Evolutionary conservation across 2,113 vertebrate genomes (phyloP), one percentile per base, ranked within the genome.

Genomic region (Mustela nigripes): DNA sequence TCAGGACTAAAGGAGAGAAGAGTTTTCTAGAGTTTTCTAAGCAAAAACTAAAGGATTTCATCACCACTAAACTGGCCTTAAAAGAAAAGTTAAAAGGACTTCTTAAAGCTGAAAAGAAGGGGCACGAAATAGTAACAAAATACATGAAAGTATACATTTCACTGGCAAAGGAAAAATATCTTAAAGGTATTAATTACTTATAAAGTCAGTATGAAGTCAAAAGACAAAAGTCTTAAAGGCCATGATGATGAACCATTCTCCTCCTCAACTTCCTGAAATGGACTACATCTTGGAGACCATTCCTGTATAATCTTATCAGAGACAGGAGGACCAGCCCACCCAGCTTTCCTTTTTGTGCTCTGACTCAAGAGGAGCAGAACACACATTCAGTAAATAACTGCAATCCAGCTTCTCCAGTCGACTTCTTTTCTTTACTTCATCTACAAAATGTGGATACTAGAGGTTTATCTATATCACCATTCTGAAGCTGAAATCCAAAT

Each of bases 401-500:
- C 56, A 39, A 65, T 42, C 12, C 15, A 58, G 60, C 39, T 95
- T 81, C 82, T 88, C 78, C 8, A 42, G 36, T 7, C 53, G 60
- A 83, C 3, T 11, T 82, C 39, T 87, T 33, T 85, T 85, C 48
- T 65, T 69, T 88, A 71, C 24, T 63, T 96, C 50, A 97, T 39
- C 63, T 78, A 65, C 28, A 91, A 76, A 94, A 80, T 80, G 11
- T 85, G 50, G 36, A 65, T 45, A 85, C 16, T 79, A 67, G 39
- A 79, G 1, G 3, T 83, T 48, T 87, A 63, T 60, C 21, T 65
- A 24, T 53, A 83, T 86, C 45, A 79, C 36, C 5, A 19, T 73
- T 89, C 79, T 79, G 45, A 91, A 95, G 60, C n/a, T 81, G 45
- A 86, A 82, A 91, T 79, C 82, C 11, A 26, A 79, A 85, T 45